Base-by-base conservation (phyloP, 2,888 invertebrate genomes). In the Thyatira batis region DNA sequence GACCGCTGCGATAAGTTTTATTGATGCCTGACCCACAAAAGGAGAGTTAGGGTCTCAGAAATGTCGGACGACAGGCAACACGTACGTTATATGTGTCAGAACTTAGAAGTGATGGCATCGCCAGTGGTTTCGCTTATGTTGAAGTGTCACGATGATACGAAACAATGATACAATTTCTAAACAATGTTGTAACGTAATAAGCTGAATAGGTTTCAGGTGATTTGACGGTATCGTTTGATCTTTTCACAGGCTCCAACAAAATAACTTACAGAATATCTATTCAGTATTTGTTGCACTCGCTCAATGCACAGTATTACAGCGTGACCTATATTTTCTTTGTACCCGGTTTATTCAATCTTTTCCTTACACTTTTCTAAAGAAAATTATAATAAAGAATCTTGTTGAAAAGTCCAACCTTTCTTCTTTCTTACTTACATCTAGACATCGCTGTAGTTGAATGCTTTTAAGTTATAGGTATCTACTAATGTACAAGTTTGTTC, bases 11-110 rank as follows among this genome's bases (percentile, higher is more conserved):
- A 71, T 71, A 73, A 76, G 68, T 65, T 68, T 73, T 72, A 77
- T 73, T 71, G 72, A 74, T 68, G 68, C 61, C 60, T 65, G 65
- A 58, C 69, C 72, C 63, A 67, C 61, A 59, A 70, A 71, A 63
- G 65, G 60, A 61, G 61, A 33, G 57, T 54, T 59, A 58, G 58
- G 56, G 60, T 50, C 54, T 56, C 25, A 21, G 45, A 58, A 65
- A 49, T 54, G 60, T 58, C 53, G 56, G 52, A 39, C 27, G 56
- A 57, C 49, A 57, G 55, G 54, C 48, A 49, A 49, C 39, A 50
- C 30, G 48, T 45, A 39, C 60, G 55, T 61, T 63, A 66, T 49
- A 48, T 51, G 25, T 52, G 20, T 45, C n/a, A 20, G 11, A 20
- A 45, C 45, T 45, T 45, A 45, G 48, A 54, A 61, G 50, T 61